Evolutionary conservation across 2,888 invertebrate species (phyloP).

Genomic region (Syritta pipiens): DNA sequence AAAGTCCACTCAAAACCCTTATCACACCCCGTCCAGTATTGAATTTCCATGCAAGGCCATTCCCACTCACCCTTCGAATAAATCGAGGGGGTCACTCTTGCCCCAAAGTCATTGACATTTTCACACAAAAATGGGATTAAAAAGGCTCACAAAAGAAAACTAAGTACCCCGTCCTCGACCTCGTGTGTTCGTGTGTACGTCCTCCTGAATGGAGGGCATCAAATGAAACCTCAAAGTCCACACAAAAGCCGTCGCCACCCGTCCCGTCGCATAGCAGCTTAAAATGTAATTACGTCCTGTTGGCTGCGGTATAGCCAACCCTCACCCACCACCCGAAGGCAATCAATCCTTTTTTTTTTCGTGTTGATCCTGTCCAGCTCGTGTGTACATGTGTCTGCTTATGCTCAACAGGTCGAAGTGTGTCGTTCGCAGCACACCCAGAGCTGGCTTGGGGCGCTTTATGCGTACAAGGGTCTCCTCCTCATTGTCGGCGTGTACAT

Average conservation of each 20-base stretch:
- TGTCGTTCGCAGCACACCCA: slow-evolving; percentile 93
- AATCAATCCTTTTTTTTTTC: slow-evolving; percentile 40
- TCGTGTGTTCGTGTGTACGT: neutral
- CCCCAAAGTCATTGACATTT: slow-evolving; percentile 13
- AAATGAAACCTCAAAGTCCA: slow-evolving; percentile 30
- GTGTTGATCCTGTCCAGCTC: neutral
- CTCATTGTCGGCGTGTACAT: slow-evolving; percentile 94
- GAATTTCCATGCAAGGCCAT: too few relatives aligned
- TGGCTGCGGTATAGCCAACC: slow-evolving; percentile 28
- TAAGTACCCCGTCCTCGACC: neutral
- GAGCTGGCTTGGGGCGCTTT: slow-evolving; percentile 93
- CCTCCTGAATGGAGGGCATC: slow-evolving; percentile 10
- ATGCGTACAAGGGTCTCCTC: slow-evolving; percentile 93
- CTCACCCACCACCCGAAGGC: slow-evolving; percentile 15
- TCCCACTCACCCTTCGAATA: too few relatives aligned
- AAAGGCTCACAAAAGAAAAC: neutral
- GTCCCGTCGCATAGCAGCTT: slow-evolving; percentile 24
- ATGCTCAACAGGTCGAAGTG: slow-evolving; percentile 87
- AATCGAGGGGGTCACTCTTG: too few relatives aligned
- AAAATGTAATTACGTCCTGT: slow-evolving; percentile 64
- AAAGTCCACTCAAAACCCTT: too few relatives aligned
- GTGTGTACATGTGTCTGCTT: slow-evolving; percentile 23
- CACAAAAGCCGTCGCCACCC: slow-evolving; percentile 6
- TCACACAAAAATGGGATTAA: neutral
- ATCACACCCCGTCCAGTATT: too few relatives aligned